Conservation (phyloP, 2,113 vertebrate genomes). For the Petrocephalus zakoni region DNA sequence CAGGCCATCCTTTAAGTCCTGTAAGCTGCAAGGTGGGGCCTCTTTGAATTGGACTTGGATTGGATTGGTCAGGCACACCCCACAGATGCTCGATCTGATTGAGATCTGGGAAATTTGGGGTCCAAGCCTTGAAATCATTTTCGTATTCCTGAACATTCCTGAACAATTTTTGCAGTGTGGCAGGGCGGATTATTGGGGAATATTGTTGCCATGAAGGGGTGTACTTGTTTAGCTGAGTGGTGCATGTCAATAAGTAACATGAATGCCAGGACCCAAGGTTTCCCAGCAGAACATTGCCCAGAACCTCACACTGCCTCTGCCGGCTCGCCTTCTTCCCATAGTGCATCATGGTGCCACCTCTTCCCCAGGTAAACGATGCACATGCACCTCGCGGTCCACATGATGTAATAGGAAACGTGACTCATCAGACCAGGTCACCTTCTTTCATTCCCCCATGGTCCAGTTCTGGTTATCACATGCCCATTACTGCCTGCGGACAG, state of each 20-base stretch:
- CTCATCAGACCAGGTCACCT: neutral
- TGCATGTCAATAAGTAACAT: neutral
- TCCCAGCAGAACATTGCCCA: neutral
- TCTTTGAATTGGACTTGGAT: neutral
- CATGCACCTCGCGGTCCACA: neutral
- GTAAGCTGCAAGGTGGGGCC: neutral
- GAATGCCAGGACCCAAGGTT: neutral
- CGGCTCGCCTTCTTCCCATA: neutral
- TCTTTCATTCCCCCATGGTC: neutral
- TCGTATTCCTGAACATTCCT: neutral
- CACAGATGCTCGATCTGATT: neutral
- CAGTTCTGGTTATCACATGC: neutral
- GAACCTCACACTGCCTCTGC: neutral
- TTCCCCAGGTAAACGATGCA: neutral
- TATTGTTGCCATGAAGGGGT: neutral
- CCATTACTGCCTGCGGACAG: neutral
- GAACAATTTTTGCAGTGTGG: neutral
- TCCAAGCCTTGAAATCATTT: neutral
- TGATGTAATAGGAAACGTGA: neutral
- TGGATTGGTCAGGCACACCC: neutral
- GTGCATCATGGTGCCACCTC: too few species aligned
- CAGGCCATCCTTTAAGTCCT: neutral
- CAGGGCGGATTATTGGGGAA: neutral
- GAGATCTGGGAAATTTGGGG: neutral
- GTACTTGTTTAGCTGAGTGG: neutral